Percentiles rank a stretch among this genome's conserved stretches.
Evolutionary conservation across 1,140 invertebrate genomes (phyloP).

Genomic region (Bicyclus anynana): DNA sequence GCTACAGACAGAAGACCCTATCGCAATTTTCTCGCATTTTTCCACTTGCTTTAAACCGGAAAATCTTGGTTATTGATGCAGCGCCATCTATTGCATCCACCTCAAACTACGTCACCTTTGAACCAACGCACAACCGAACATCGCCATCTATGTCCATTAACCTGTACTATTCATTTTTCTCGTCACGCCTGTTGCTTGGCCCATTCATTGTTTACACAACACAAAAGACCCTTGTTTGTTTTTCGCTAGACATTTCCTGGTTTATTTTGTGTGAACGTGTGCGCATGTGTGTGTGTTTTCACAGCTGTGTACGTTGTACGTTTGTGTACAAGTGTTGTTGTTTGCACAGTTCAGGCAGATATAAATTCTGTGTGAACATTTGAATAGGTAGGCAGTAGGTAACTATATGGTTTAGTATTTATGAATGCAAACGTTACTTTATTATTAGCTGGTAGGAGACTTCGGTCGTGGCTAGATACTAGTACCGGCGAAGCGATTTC

Average conservation of each 20-base stretch:
- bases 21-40: no score
- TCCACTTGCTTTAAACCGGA: no score
- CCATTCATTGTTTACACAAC: constrained; percentile 72
- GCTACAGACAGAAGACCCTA: no score
- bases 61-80: no score
- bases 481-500: no score
- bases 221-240: constrained; percentile 76
- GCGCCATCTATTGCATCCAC: constrained; percentile 41
- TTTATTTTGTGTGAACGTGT: constrained; percentile 69
- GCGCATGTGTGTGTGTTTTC: constrained; percentile 52
- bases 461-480: no score
- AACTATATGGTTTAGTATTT: no score
- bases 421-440: not conserved
- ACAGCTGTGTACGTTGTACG: constrained; percentile 58
- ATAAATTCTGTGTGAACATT: constrained; percentile 59
- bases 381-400: not conserved
- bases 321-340: constrained; percentile 66
- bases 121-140: constrained; percentile 10
- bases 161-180: constrained; percentile 49
- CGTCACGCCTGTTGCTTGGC: constrained; percentile 72
- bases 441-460: no score
- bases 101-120: constrained; percentile 20
- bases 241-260: constrained; percentile 76
- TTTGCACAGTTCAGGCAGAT: constrained; percentile 49
- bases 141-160: constrained; percentile 54